A percentile compares a stretch with the other conserved stretches of the same genome.
phyloP scores from a whole-genome alignment of 2,113 vertebrate species.

The Neopipo cinnamomea region DNA sequence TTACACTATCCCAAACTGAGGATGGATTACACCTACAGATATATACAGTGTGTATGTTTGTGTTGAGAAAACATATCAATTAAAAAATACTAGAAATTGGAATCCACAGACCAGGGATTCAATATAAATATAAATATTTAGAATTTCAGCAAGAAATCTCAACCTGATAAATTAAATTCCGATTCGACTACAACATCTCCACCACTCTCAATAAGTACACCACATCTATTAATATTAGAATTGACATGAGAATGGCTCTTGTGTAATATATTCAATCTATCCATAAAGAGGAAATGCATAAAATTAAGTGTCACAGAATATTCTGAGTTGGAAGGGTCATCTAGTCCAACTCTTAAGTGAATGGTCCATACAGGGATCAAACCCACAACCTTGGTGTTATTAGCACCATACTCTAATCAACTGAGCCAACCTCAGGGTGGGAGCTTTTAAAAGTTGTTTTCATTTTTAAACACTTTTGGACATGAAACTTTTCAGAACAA shows the following conservation, averaged over 20 bases:
- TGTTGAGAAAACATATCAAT: background rate
- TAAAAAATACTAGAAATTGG: background rate
- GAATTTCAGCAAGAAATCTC: background rate
- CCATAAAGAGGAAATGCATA: background rate
- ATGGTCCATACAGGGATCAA: background rate
- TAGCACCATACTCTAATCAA: background rate
- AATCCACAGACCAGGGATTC: background rate
- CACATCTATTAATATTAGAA: background rate
- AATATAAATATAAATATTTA: background rate
- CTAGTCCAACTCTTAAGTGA: background rate
- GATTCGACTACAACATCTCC: background rate
- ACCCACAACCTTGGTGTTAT: background rate
- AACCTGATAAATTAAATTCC: background rate
- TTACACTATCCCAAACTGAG: background rate
- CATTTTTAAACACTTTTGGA: background rate
- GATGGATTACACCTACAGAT: background rate
- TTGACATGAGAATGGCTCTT: background rate
- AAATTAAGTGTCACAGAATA: background rate
- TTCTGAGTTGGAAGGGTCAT: background rate
- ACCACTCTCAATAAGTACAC: background rate
- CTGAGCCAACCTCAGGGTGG: background rate
- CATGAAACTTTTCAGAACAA: background rate
- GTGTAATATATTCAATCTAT: background rate
- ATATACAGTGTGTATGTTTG: background rate
- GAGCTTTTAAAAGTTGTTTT: background rate